phyloP scores from a whole-genome alignment of 2,888 invertebrate species.

The Yponomeuta cagnagella region DNA sequence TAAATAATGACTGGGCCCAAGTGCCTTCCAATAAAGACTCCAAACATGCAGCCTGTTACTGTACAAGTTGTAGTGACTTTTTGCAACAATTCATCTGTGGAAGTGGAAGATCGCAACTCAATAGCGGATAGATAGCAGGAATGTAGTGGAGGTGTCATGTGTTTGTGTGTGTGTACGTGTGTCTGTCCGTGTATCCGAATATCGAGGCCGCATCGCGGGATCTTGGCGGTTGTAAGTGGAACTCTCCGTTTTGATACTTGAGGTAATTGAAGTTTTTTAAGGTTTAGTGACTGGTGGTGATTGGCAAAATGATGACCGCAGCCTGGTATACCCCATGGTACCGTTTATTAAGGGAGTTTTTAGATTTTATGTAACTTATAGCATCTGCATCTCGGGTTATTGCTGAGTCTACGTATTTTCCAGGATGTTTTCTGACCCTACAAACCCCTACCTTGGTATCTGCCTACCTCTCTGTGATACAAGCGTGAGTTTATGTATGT shows the following conservation, averaged over 20 bases:
- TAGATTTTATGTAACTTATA: too few species aligned
- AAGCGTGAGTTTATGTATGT: too few species aligned
- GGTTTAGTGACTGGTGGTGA: too few species aligned
- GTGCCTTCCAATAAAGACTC: neutral
- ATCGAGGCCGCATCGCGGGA: slow-evolving; percentile 65
- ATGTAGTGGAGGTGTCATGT: slow-evolving; percentile 46
- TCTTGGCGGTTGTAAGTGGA: slow-evolving; percentile 36
- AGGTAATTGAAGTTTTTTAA: neutral
- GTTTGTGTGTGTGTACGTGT: slow-evolving; percentile 27
- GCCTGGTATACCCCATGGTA: too few species aligned
- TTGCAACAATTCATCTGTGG: slow-evolving; percentile 8
- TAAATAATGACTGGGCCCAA: neutral
- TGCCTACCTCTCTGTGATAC: too few species aligned
- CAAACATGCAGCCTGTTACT: neutral
- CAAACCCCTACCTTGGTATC: too few species aligned
- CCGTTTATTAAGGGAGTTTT: too few species aligned
- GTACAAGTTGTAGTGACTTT: neutral
- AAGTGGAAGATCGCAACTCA: slow-evolving; percentile 17
- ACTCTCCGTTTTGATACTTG: slow-evolving; percentile 40
- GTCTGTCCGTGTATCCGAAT: slow-evolving; percentile 45
- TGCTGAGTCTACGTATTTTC: too few species aligned
- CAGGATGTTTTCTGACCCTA: too few species aligned
- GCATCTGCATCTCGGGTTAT: too few species aligned
- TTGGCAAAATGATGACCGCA: too few species aligned
- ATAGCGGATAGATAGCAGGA: slow-evolving; percentile 43